Percentiles rank a stretch among this genome's conserved stretches.
Evolutionary conservation across 2,113 vertebrate species (phyloP).

Genomic region (Oostethus manadensis): DNA sequence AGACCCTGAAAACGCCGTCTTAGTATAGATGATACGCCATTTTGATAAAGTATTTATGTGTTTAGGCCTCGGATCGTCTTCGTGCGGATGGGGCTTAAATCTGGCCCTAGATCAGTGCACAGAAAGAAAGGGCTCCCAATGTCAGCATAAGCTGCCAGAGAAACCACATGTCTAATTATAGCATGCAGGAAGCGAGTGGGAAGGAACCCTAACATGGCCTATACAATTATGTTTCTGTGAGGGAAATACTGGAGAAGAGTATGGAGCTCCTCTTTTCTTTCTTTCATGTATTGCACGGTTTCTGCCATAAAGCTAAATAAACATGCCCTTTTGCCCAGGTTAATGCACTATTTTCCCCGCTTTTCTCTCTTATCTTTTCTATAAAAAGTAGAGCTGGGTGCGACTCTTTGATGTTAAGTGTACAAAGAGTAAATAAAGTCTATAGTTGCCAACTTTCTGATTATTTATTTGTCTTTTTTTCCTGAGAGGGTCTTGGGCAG

Average conservation of each 20-base stretch:
- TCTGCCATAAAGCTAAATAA: slow-evolving; percentile 9
- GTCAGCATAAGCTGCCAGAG: slow-evolving; percentile 33
- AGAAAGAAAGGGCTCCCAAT: slow-evolving; percentile 37
- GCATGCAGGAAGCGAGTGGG: slow-evolving; percentile 54
- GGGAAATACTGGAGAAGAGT: slow-evolving; percentile 28
- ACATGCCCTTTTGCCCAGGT: slow-evolving; percentile 11
- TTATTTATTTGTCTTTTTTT: slow-evolving; percentile 27
- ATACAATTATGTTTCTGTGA: slow-evolving; percentile 51
- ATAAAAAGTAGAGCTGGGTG: slow-evolving; percentile 35
- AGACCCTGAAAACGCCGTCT: too few species aligned
- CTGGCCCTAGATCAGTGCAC: slow-evolving; percentile 29
- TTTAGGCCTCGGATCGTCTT: too few species aligned
- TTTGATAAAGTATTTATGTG: too few species aligned
- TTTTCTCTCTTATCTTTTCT: slow-evolving; percentile 39
- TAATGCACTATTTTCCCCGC: slow-evolving; percentile 16
- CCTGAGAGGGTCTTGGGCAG: slow-evolving; percentile 22
- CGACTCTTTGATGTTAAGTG: slow-evolving; percentile 40
- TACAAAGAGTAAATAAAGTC: slow-evolving; percentile 37
- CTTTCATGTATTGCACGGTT: slow-evolving; percentile 11
- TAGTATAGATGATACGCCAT: too few species aligned
- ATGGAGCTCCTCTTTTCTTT: slow-evolving; percentile 12
- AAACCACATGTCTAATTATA: slow-evolving; percentile 58
- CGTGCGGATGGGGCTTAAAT: too few species aligned
- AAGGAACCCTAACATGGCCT: slow-evolving; percentile 48
- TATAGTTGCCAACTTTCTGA: slow-evolving; percentile 43